Evolutionary conservation across 1,140 invertebrate species (phyloP).

Genomic region (Tetramorium alpestre): DNA sequence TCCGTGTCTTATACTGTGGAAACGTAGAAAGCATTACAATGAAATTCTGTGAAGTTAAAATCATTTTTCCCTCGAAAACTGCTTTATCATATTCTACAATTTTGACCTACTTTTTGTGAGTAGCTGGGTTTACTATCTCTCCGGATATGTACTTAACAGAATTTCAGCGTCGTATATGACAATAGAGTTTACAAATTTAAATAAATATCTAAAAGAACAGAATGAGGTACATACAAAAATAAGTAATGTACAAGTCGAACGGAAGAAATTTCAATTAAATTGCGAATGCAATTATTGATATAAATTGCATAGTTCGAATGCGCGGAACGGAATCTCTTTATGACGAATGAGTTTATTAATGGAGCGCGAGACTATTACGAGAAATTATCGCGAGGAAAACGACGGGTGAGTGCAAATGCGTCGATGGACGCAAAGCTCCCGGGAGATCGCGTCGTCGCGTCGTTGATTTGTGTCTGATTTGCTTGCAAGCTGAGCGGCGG

Average conservation of each 20-base stretch:
- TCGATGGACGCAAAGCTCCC: constrained; percentile 20
- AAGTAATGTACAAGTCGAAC: not conserved
- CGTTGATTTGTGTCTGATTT: constrained; percentile 54
- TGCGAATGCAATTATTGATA: not conserved
- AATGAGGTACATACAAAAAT: not conserved
- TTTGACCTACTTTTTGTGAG: constrained; percentile 20
- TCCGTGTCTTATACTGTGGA: not conserved
- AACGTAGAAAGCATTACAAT: not conserved
- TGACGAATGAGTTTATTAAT: not conserved
- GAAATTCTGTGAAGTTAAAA: not conserved
- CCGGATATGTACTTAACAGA: not conserved
- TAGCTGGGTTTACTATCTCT: not conserved
- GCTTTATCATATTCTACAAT: not conserved
- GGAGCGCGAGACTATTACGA: not conserved
- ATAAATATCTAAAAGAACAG: not conserved
- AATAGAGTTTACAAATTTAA: not conserved
- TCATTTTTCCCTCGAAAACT: constrained; percentile 1
- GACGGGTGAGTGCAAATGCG: constrained; percentile 32
- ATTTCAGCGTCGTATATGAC: not conserved
- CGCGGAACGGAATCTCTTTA: constrained; percentile 11
- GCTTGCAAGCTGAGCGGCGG: constrained; percentile 22
- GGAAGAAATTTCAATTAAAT: not conserved
- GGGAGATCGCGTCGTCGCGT: constrained; percentile 37
- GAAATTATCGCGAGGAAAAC: constrained; percentile 32
- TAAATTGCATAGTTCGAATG: not conserved